Percentiles rank a stretch among this genome's conserved stretches.
phyloP scores from a whole-genome alignment of 2,888 invertebrate genomes.

The Griposia aprilina region DNA sequence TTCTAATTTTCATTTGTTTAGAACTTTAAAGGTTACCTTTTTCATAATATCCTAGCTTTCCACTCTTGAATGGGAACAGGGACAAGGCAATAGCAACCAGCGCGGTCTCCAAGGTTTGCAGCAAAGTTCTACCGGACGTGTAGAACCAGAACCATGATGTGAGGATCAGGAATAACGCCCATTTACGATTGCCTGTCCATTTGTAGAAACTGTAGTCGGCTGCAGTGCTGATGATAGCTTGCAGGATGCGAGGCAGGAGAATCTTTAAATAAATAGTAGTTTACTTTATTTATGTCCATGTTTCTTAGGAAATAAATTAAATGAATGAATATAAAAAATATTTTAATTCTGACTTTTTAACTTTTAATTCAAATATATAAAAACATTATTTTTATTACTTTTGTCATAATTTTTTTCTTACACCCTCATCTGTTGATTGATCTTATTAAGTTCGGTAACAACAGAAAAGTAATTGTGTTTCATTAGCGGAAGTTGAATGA shows the following conservation, averaged over 20 bases:
- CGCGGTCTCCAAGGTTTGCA: slow-evolving; percentile 96
- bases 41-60: slow-evolving; percentile 83
- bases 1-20: background rate
- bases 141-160: slow-evolving; percentile 98
- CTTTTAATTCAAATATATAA: background rate
- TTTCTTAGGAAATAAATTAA: background rate
- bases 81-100: slow-evolving; percentile 95
- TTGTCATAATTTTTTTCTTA: background rate
- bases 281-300: background rate
- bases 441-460: too few species aligned
- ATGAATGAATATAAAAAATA: background rate
- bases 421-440: too few species aligned
- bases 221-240: slow-evolving; percentile 94
- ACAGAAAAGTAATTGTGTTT: too few species aligned
- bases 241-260: slow-evolving; percentile 94
- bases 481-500: too few species aligned
- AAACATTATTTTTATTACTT: background rate
- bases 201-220: slow-evolving; percentile 94
- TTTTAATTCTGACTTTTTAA: background rate
- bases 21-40: slow-evolving; percentile 73
- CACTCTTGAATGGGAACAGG: slow-evolving; percentile 92
- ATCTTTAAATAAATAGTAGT: slow-evolving; percentile 85
- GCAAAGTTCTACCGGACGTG: slow-evolving; percentile 95
- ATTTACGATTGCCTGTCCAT: slow-evolving; percentile 94
- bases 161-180: slow-evolving; percentile 94